Percentiles rank a stretch among this genome's conserved stretches.
phyloP scores from a whole-genome alignment of 2,888 invertebrate genomes.

The Napeogenes sylphis region DNA sequence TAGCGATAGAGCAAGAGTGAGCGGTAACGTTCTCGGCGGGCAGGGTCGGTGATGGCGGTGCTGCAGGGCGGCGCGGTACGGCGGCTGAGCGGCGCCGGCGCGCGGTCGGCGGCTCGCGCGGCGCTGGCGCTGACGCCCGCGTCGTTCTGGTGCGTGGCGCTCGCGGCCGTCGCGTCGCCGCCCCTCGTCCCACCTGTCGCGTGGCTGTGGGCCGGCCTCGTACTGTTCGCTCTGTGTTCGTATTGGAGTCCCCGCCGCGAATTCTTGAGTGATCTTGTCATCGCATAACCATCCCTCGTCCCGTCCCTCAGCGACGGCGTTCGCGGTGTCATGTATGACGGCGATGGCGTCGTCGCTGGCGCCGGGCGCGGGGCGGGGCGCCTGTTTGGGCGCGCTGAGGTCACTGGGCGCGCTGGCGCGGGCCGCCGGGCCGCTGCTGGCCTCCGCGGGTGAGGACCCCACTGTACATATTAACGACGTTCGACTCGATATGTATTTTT shows the following conservation, averaged over 20 bases:
- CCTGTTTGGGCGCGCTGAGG: constrained; percentile 94
- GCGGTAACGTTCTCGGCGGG: no score
- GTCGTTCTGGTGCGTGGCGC: constrained; percentile 89
- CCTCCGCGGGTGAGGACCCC: constrained; percentile 83
- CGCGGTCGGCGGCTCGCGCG: constrained; percentile 82
- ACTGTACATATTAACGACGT: background rate
- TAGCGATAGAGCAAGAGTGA: no score
- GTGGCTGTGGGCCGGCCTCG: constrained; percentile 88
- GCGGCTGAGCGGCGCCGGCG: constrained; percentile 83
- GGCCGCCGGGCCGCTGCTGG: constrained; percentile 92
- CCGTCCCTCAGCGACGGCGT: constrained; percentile 82
- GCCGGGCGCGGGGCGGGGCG: constrained; percentile 90
- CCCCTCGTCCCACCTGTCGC: constrained; percentile 56
- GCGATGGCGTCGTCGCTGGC: constrained; percentile 90
- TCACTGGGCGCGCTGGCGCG: constrained; percentile 96
- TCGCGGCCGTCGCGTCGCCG: constrained; percentile 75
- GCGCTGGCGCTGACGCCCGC: constrained; percentile 92
- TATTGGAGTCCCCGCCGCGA: constrained; percentile 34
- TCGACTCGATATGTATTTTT: no score
- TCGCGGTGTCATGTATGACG: constrained; percentile 97
- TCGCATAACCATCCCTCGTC: no score
- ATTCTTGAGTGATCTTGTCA: background rate
- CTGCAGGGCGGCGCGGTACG: constrained; percentile 94
- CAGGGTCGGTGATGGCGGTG: constrained; percentile 90
- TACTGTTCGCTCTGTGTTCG: constrained; percentile 94